phyloP scores from a whole-genome alignment of 2,797 vertebrate species.

The Picus viridis region DNA sequence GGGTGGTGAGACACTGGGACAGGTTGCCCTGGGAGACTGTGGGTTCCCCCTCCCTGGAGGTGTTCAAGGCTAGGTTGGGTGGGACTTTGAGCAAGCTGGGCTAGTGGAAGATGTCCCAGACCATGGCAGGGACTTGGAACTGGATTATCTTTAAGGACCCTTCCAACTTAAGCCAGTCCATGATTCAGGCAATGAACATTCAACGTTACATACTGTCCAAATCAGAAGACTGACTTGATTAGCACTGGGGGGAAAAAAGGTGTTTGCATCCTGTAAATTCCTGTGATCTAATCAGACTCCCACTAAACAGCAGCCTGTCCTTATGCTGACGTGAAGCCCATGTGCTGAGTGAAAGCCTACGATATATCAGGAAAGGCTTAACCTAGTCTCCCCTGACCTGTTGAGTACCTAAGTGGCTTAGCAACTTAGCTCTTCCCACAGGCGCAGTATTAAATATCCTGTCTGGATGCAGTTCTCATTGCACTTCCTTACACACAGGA shows the following conservation, averaged over 20 bases:
- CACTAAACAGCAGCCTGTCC: not conserved
- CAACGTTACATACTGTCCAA: not conserved
- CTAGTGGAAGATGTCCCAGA: too few relatives aligned
- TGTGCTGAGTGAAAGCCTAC: not conserved
- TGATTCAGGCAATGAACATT: not conserved
- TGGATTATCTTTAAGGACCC: too few relatives aligned
- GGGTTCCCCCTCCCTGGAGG: too few relatives aligned
- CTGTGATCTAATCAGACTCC: not conserved
- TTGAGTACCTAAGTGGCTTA: slow-evolving; percentile 55
- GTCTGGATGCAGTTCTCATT: not conserved
- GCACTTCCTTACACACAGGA: not conserved
- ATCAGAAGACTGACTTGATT: not conserved
- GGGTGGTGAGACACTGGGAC: too few relatives aligned
- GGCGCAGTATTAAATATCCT: not conserved
- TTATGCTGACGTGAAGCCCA: not conserved
- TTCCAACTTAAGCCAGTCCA: too few relatives aligned
- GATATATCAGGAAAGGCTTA: slow-evolving; percentile 40
- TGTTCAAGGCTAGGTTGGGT: too few relatives aligned
- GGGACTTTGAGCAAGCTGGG: too few relatives aligned
- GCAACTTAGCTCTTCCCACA: not conserved
- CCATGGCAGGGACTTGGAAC: too few relatives aligned
- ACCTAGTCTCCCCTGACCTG: not conserved
- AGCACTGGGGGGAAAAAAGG: not conserved
- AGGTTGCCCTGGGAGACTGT: too few relatives aligned
- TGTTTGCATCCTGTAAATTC: not conserved